Percentiles rank a stretch among this genome's conserved stretches.
These are phyloP conservation scores for Dipus sagitta DNA, from an alignment of 2,797 vertebrate species.

Conservation along the genomic window DNA sequence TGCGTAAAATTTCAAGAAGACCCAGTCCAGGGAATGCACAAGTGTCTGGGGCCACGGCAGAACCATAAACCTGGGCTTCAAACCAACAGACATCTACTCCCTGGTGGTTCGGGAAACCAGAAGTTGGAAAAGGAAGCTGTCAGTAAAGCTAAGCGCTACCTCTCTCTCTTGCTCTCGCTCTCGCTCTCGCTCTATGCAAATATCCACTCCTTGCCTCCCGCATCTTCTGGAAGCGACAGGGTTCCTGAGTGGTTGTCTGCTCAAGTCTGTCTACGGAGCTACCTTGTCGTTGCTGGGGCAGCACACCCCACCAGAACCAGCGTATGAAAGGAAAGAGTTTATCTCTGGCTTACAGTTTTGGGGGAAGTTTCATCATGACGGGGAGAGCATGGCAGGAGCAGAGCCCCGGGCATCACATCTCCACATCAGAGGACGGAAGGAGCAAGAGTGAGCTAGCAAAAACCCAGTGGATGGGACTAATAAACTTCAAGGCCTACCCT, in stretches of 20 bases:
- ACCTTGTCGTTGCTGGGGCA: too few relatives aligned
- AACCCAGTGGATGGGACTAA: too few relatives aligned
- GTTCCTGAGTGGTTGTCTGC: neutral
- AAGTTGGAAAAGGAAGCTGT: neutral
- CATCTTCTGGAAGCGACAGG: fast-evolving
- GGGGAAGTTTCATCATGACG: too few relatives aligned
- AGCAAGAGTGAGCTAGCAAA: too few relatives aligned
- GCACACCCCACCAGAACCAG: too few relatives aligned
- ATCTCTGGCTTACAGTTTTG: too few relatives aligned
- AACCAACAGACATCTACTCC: neutral
- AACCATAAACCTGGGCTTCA: neutral
- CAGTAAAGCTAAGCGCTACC: fast-evolving
- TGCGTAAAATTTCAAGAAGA: neutral
- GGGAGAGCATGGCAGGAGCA: too few relatives aligned
- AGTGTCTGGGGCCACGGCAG: neutral
- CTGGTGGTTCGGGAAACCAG: neutral
- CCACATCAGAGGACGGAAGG: too few relatives aligned
- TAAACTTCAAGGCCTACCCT: too few relatives aligned
- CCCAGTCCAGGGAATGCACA: fast-evolving
- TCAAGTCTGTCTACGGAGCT: neutral
- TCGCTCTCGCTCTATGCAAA: neutral
- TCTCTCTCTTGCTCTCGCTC: neutral
- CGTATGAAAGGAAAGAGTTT: too few relatives aligned
- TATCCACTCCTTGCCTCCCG: neutral
- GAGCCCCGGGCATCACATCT: too few relatives aligned